Conservation (phyloP, 2,888 invertebrate genomes). For the Elysia crispata region DNA sequence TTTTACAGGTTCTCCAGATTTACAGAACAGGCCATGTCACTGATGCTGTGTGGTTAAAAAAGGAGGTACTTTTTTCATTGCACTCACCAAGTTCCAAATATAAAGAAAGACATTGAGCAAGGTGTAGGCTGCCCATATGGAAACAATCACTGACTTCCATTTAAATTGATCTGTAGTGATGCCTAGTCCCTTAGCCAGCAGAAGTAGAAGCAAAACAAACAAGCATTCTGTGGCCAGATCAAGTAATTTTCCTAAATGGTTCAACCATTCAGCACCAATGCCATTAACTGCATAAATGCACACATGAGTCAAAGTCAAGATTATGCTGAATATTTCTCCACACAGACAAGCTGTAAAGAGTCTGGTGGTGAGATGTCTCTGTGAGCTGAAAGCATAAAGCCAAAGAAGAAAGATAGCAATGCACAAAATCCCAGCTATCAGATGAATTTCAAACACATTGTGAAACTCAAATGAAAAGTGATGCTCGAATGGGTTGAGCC, state of each 20-base stretch:
- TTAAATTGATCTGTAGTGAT: conserved; percentile 93
- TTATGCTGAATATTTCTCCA: conserved; percentile 90
- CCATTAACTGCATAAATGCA: conserved; percentile 95
- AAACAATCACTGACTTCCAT: conserved; percentile 89
- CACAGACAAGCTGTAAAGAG: conserved; percentile 92
- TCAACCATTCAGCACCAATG: conserved; percentile 88
- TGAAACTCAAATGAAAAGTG: conserved; percentile 95
- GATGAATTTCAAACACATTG: conserved; percentile 92
- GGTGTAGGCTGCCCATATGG: conserved; percentile 94
- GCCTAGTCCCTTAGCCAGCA: conserved; percentile 98
- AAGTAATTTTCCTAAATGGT: conserved; percentile 92
- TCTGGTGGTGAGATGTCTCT: conserved; percentile 93
- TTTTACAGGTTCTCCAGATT: no score
- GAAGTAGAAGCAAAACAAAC: conserved; percentile 93
- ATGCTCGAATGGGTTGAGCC: conserved; percentile 88
- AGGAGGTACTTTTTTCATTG: no score
- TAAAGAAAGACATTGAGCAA: conserved; percentile 93
- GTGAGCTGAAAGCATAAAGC: conserved; percentile 91
- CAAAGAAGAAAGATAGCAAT: conserved; percentile 91
- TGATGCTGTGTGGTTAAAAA: no score
- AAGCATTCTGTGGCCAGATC: conserved; percentile 94
- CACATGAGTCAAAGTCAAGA: conserved; percentile 91
- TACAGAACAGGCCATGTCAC: no score
- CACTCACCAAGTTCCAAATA: conserved; percentile 95
- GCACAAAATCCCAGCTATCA: conserved; percentile 91